Evolutionary conservation across 2,888 invertebrate genomes (phyloP).

Genomic region (Notocelia uddmanniana): DNA sequence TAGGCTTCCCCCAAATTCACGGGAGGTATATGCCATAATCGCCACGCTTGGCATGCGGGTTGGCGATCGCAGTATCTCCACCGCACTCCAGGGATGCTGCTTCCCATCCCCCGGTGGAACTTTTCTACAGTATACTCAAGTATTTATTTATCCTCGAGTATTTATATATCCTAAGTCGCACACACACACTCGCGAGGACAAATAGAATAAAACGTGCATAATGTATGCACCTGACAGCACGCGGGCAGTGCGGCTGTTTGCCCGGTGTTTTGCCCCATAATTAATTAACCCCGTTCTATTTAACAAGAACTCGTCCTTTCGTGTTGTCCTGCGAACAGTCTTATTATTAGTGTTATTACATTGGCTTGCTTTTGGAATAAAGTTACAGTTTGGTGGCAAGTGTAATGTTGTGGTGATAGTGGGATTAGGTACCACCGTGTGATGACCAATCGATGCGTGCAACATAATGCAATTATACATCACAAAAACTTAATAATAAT

Average conservation of each 20-base stretch:
- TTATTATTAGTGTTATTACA: slow-evolving; percentile 12
- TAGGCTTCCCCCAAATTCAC: too few species aligned
- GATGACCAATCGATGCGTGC: neutral
- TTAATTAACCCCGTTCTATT: slow-evolving; percentile 35
- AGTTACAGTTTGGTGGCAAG: neutral
- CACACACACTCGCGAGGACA: neutral
- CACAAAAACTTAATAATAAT: neutral
- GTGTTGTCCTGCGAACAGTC: slow-evolving; percentile 4
- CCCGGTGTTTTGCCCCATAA: slow-evolving; percentile 31
- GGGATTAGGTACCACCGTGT: neutral
- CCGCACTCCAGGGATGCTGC: too few species aligned
- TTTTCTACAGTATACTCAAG: too few species aligned
- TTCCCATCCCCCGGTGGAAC: too few species aligned
- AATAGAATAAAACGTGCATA: slow-evolving; percentile 30
- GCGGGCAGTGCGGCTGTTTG: slow-evolving; percentile 27
- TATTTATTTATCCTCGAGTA: too few species aligned
- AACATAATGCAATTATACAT: neutral
- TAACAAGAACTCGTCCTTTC: slow-evolving; percentile 29
- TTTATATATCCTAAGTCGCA: neutral
- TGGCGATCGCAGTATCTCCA: too few species aligned
- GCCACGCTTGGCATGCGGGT: too few species aligned
- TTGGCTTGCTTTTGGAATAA: slow-evolving; percentile 7
- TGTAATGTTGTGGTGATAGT: neutral
- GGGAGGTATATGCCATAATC: too few species aligned
- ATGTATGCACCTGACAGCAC: slow-evolving; percentile 39